phyloP scores from a whole-genome alignment of 2,113 vertebrate genomes.

The Azemiops feae region DNA sequence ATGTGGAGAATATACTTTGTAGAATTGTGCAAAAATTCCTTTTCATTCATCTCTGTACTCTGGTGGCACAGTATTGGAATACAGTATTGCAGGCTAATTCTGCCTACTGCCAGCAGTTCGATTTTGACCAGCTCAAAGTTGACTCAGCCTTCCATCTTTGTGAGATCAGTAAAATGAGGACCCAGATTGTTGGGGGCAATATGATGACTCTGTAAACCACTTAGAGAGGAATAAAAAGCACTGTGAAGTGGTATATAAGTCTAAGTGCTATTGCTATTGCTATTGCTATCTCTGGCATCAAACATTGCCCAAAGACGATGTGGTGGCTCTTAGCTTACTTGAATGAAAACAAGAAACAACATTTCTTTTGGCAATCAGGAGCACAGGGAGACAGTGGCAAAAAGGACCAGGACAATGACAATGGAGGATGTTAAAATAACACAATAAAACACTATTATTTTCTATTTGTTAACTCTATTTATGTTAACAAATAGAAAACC shows the following conservation, averaged over 20 bases:
- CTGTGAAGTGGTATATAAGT: neutral
- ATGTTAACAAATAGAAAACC: neutral
- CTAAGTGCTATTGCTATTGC: neutral
- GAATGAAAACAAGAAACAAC: neutral
- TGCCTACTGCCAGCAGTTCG: neutral
- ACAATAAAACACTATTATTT: neutral
- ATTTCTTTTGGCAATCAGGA: neutral
- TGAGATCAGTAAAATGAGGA: neutral
- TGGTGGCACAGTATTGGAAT: neutral
- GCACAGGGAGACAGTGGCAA: neutral
- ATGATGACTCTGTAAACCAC: neutral
- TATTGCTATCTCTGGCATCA: neutral
- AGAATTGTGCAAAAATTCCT: neutral
- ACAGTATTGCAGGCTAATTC: neutral
- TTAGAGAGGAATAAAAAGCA: neutral
- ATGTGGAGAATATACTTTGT: neutral
- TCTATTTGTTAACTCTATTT: neutral
- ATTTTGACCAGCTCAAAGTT: neutral
- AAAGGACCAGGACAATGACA: neutral
- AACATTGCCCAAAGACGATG: neutral
- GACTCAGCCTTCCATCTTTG: neutral
- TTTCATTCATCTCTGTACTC: neutral
- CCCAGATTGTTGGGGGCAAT: neutral
- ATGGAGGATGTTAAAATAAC: neutral
- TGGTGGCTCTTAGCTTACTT: neutral